Evolutionary conservation across 2,113 vertebrate species (phyloP).

Genomic region (Atherinomorus stipes): DNA sequence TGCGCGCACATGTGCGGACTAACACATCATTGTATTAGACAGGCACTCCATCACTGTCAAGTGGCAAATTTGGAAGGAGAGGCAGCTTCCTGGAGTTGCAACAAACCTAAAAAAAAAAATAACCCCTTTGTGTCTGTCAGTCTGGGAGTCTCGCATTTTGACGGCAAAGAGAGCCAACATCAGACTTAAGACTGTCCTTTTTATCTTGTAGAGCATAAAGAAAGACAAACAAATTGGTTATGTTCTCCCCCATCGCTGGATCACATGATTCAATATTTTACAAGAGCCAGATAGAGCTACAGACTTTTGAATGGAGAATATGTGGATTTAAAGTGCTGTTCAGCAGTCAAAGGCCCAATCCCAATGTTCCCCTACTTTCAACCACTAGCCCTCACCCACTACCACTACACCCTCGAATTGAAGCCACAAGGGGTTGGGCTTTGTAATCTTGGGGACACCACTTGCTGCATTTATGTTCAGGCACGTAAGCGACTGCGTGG

Average conservation of each 20-base stretch:
- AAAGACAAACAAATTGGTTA: constrained; percentile 65
- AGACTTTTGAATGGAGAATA: not conserved
- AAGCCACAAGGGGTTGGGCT: too few relatives aligned
- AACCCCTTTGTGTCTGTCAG: constrained; percentile 77
- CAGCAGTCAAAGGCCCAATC: not conserved
- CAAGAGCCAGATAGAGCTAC: not conserved
- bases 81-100: constrained; percentile 71
- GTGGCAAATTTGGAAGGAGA: constrained; percentile 74
- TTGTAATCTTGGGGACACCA: too few relatives aligned
- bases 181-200: constrained; percentile 60
- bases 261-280: constrained; percentile 23
- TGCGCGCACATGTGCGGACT: constrained; percentile 44
- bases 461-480: too few relatives aligned
- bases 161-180: constrained; percentile 61
- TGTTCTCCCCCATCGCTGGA: constrained; percentile 27
- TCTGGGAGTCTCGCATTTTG: constrained; percentile 70
- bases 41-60: constrained; percentile 78
- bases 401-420: too few relatives aligned
- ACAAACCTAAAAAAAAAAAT: constrained; percentile 75
- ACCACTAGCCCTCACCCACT: too few relatives aligned
- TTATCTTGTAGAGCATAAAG: constrained; percentile 57
- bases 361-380: too few relatives aligned
- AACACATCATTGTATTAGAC: constrained; percentile 69
- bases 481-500: too few relatives aligned
- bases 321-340: constrained; percentile 10